Base-by-base conservation (phyloP, 2,888 invertebrate species). In the Archaeoteleia sp. region DNA sequence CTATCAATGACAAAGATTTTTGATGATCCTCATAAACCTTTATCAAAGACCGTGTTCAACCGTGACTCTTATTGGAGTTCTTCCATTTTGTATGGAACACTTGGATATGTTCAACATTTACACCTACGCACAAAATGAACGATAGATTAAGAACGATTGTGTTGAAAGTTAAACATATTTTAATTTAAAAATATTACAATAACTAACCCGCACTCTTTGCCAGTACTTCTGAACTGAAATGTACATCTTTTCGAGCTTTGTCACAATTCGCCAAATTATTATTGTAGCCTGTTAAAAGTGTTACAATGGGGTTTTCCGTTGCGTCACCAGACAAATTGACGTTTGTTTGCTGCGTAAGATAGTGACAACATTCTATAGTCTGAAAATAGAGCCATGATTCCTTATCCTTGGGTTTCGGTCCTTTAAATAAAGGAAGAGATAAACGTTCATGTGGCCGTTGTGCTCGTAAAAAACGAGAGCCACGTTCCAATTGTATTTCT, bases 51-150 rank as follows among this genome's bases (percentile, higher is more conserved):
- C 29, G 25, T 23, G 72, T 86, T 90, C 90, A 91, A 84, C 90
- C 90, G 74, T 90, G 90, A 76, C 89, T 90, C 78, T 90, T 90
- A 62, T 88, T 87, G 15, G 90, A 88, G 75, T 92, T 91, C 83
- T 94, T 94, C 92, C 95, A 96, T 86, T 94, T 95, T 39, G 90
- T 87, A 86, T 93, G 92, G 88, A 96, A 96, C 73, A 91, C 90
- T 74, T 91, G 91, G 74, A 96, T 92, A 79, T 92, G 91, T 85
- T 95, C 93, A 53, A 95, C 88, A 75, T 92, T 90, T 43, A 96
- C 91, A 12, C 95, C 95, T 89, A 74, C n/a, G n/a, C n/a, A n/a
- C n/a, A 7, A 82, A 80, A 30, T 8, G 49, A 30, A 35, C 14
- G 10, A 2, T 23, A 9, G 8, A 20, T 34, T 32, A 48, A 43